Percentiles rank a stretch among this genome's conserved stretches.
Conservation (phyloP, 1,140 invertebrate genomes). For the Nephila pilipes region DNA sequence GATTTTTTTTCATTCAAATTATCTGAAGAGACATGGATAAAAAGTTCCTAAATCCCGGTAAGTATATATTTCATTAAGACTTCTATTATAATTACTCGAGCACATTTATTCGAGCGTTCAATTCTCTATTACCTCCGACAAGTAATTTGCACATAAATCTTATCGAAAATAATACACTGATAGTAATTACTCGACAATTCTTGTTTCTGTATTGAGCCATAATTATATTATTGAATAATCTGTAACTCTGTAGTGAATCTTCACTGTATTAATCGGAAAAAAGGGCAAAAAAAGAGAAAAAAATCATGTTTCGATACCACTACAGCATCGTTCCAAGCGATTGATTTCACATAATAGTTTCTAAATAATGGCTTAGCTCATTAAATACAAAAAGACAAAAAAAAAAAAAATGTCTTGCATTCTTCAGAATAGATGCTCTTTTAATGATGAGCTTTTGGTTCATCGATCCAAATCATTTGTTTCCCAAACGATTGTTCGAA, state of each 20-base stretch:
- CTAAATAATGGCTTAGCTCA: slow-evolving; percentile 49
- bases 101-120: no score
- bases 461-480: slow-evolving; percentile 49
- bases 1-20: no score
- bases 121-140: neutral
- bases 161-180: neutral
- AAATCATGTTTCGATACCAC: neutral
- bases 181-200: neutral
- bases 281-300: neutral
- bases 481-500: slow-evolving; percentile 2
- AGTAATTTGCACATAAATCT: neutral
- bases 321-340: neutral
- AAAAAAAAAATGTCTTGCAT: neutral
- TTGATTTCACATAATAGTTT: slow-evolving; percentile 62
- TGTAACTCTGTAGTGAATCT: neutral
- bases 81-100: no score
- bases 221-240: neutral
- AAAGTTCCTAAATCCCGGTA: no score
- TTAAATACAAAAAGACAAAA: neutral
- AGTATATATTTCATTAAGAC: no score
- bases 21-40: no score
- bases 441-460: slow-evolving; percentile 53
- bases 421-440: slow-evolving; percentile 45
- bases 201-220: neutral
- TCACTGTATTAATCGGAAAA: neutral